Evolutionary conservation across 2,888 invertebrate genomes (phyloP).

Genomic region (Amphipoea oculea): DNA sequence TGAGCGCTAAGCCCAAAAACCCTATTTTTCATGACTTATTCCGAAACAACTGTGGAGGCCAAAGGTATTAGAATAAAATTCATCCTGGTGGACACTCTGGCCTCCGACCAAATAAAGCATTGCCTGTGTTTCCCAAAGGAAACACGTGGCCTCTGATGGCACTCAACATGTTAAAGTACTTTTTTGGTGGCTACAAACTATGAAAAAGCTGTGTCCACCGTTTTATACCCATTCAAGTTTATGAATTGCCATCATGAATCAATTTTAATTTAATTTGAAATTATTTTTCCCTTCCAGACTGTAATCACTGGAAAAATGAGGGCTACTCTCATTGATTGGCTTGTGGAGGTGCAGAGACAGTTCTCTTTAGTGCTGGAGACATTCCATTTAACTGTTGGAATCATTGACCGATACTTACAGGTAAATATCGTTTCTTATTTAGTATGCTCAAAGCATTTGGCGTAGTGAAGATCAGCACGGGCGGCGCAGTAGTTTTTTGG

Average conservation of each 20-base stretch:
- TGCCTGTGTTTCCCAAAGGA: too few species aligned
- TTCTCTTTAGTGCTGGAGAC: conserved; percentile 97
- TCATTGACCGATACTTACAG: conserved; percentile 97
- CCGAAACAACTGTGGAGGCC: too few species aligned
- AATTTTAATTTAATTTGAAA: not conserved
- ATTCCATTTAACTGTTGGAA: conserved; percentile 96
- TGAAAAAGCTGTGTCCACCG: not conserved
- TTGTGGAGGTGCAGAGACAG: conserved; percentile 97
- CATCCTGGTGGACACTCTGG: too few species aligned
- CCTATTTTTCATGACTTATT: too few species aligned
- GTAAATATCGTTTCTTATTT: conserved; percentile 76
- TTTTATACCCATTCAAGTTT: not conserved
- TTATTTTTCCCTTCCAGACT: conserved; percentile 77
- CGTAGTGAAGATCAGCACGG: not conserved
- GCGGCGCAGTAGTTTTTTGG: not conserved
- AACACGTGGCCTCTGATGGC: too few species aligned
- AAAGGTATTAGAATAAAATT: too few species aligned
- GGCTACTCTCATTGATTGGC: conserved; percentile 97
- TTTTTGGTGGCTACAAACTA: not conserved
- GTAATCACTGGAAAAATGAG: conserved; percentile 96
- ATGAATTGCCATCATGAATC: not conserved
- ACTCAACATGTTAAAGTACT: not conserved
- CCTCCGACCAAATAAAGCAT: too few species aligned
- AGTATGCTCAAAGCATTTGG: not conserved
- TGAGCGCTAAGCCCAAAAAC: too few species aligned